Evolutionary conservation across 2,113 vertebrate species (phyloP).

Genomic region (Apteryx owenii): DNA sequence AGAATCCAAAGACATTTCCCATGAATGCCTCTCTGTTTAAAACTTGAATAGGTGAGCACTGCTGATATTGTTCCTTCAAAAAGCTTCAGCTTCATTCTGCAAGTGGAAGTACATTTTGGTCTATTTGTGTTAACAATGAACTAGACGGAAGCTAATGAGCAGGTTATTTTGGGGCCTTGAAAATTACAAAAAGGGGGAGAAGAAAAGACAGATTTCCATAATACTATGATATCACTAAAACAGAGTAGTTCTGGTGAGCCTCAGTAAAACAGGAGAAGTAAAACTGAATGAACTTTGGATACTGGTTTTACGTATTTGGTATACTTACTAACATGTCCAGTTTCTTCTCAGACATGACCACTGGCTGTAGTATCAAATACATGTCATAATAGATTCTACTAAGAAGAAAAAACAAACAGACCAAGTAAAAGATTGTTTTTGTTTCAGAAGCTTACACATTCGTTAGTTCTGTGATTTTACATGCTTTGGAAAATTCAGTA

Average conservation of each 20-base stretch:
- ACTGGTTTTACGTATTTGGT: conserved; percentile 43
- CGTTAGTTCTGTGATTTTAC: neutral
- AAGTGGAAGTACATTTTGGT: conserved; percentile 72
- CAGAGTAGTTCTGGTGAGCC: conserved; percentile 48
- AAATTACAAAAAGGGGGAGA: conserved; percentile 52
- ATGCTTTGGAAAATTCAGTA: neutral
- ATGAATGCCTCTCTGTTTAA: conserved; percentile 62
- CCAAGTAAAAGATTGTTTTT: neutral
- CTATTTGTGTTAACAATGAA: conserved; percentile 75
- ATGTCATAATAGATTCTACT: conserved; percentile 30
- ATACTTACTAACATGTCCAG: conserved; percentile 28
- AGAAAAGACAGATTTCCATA: conserved; percentile 55
- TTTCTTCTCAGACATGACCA: conserved; percentile 31
- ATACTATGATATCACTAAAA: conserved; percentile 54
- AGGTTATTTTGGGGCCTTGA: conserved; percentile 71
- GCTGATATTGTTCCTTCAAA: conserved; percentile 64
- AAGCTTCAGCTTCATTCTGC: conserved; percentile 48
- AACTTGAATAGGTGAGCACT: conserved; percentile 72
- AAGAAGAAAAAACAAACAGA: neutral
- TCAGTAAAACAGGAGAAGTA: conserved; percentile 32
- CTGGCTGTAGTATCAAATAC: neutral
- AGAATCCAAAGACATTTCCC: conserved; percentile 47
- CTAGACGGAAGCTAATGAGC: conserved; percentile 73
- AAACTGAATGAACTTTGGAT: neutral
- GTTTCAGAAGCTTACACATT: neutral